These are phyloP conservation scores for Lasioglossum marginatum DNA, from an alignment of 2,888 invertebrate species.

Conservation along the genomic window DNA sequence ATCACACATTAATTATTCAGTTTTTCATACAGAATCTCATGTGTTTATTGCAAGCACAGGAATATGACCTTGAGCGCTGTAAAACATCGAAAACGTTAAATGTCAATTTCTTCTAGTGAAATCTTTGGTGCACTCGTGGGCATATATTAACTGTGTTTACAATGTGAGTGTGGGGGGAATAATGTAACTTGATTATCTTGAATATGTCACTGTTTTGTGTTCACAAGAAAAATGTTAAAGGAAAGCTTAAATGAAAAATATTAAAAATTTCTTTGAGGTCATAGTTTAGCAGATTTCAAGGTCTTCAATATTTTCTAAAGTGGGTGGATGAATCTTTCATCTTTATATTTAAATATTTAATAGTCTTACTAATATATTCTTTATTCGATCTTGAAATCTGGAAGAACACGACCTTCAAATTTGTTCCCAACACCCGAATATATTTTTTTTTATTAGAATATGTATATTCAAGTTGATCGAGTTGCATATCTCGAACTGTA, in stretches of 20 bases:
- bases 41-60: background rate
- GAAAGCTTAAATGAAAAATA: background rate
- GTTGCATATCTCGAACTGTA: background rate
- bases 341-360: too few relatives aligned
- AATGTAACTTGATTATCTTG: too few relatives aligned
- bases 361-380: background rate
- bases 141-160: background rate
- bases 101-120: too few relatives aligned
- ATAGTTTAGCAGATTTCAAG: background rate
- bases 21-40: background rate
- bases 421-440: background rate
- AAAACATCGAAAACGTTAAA: background rate
- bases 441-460: background rate
- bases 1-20: background rate
- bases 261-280: too few relatives aligned
- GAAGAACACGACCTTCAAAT: background rate
- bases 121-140: background rate
- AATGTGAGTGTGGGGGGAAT: background rate
- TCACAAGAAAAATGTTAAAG: too few relatives aligned
- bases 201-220: too few relatives aligned
- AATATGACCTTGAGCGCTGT: background rate
- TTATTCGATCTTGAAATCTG: background rate
- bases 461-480: slow-evolving; percentile 1
- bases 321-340: too few relatives aligned
- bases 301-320: background rate